Base-by-base conservation (phyloP, 2,888 invertebrate genomes). In the Coenonympha arcania region DNA sequence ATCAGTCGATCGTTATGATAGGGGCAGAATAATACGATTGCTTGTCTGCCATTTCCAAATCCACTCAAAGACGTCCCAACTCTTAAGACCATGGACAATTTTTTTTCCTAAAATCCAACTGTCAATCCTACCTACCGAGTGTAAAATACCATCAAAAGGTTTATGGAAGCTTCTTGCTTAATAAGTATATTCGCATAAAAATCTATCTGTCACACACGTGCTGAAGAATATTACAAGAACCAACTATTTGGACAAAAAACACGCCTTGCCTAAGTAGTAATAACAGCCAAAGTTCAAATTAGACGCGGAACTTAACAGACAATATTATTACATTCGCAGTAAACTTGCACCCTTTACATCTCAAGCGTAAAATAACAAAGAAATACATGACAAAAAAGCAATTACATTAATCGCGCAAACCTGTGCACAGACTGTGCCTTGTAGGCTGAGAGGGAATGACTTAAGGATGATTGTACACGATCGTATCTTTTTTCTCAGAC, bases 401-500 rank as follows among this genome's bases (percentile, higher is more conserved):
- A 73, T 76, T 70, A 70, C 74, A 75, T 75, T 73, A 50, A 50
- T 52, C 46, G 43, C 22, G 43, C 49, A 52, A 41, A 49, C 48
- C 46, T 52, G n/a, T n/a, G n/a, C n/a, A n/a, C n/a, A n/a, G n/a
- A n/a, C n/a, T n/a, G n/a, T n/a, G n/a, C n/a, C n/a, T n/a, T n/a
- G 48, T 30, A 52, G 49, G 52, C 55, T 49, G 30, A 43, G 46
- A 40, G 49, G 51, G 51, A 26, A 43, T 31, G 31, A 15, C 20
- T n/a, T 31, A 31, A 43, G 43, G 31, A 28, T 11, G 28, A 8
- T 9, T 15, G 6, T 24, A 39, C 39, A 15, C 39, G 8, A 16
- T 15, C 24, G 26, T 42, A 34, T 36, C 26, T 34, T 11, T 1
- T 13, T 6, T 8, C 3, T 15, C 13, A 6, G 8, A 11, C 22